Evolutionary conservation across 2,113 vertebrate species (phyloP), one percentile per base, ranked within the genome.

Genomic region (Colossoma macropomum): DNA sequence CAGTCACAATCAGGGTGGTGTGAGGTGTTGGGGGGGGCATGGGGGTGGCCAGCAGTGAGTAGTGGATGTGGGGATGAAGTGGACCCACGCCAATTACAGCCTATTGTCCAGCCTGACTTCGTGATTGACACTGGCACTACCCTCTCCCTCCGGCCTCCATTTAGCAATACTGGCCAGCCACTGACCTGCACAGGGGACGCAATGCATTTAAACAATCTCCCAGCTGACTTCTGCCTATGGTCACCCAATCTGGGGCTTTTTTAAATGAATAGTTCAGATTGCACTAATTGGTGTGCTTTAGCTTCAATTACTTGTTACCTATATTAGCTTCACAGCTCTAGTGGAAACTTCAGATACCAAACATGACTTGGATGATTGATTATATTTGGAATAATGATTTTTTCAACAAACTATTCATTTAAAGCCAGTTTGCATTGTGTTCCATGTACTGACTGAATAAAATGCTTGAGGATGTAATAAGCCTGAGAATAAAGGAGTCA

Each of bases 121-220:
- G 41, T 96, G 96, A 97, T 96, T 96, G 96, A 96, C 96, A 96
- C 89, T 94, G 92, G 91, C 93, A 94, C 95, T 94, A 93, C 95
- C 93, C 94, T 95, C 95, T 93, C 95, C 88, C 94, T 94, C 95
- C 94, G 94, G 89, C 93, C 93, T 90, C 94, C 91, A 94, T 95
- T 96, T 93, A 95, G 92, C 88, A 89, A 91, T 92, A 91, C 72
- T 88, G 94, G 92, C 91, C 94, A 95, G 93, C 93, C 94, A 94
- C 92, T 95, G 94, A 95, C 93, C 95, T 94, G 95, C 94, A 93
- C 94, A 94, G 92, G 16, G 92, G 93, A 92, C 91, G 91, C 93
- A 89, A 88, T 85, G 52, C 92, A 92, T 94, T 94, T 91, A 93
- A 82, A 88, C 88, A 91, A 89, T 90, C 92, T 92, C 93, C 91